Evolutionary conservation across 2,797 vertebrate species (phyloP), one percentile per base, ranked within the genome.

Genomic region (Coregonus sp.): DNA sequence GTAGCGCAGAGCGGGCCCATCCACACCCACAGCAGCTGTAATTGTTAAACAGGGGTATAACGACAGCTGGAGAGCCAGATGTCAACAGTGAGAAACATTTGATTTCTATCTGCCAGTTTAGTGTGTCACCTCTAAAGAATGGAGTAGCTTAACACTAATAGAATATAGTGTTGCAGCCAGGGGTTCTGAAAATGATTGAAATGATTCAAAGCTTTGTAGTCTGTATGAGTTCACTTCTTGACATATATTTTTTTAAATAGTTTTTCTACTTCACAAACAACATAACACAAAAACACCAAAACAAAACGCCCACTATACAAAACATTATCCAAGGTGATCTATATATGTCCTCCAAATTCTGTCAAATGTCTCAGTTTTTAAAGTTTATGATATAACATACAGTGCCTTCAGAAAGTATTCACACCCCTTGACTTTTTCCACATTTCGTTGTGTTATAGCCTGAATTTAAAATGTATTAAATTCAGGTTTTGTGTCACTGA

Each of bases 51-150:
- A 86, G 87, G 79, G 86, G 82, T 85, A 81, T 83, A 81, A 82
- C 86, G 90, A 92, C 90, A 92, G 90, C 92, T 91, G 90, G 88
- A 85, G 88, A 88, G 90, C 87, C 90, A 91, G 89, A 91, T 91
- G 91, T 92, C 92, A 91, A 89, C 90, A 63, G 25, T 79, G 72
- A 87, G 85, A 88, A 87, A 86, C 88, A 86, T 89, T 91, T 85
- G 85, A 90, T 91, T 91, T 91, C 90, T 35, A 18, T 35, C 89
- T 87, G 82, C 77, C 79, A 31, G 82, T 75, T 84, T 73, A 77
- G 82, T 87, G 83, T 87, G 83, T 89, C 86, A 86, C 85, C 89
- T 90, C 83, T 47, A 82, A 87, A 86, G 86, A 85, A 86, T 4
- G 52, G 78, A 85, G 87, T 88, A 85, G 84, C 87, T 88, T 86